These are phyloP conservation scores for Acanthisitta chloris DNA, from an alignment of 2,113 vertebrate species.

Conservation along the genomic window DNA sequence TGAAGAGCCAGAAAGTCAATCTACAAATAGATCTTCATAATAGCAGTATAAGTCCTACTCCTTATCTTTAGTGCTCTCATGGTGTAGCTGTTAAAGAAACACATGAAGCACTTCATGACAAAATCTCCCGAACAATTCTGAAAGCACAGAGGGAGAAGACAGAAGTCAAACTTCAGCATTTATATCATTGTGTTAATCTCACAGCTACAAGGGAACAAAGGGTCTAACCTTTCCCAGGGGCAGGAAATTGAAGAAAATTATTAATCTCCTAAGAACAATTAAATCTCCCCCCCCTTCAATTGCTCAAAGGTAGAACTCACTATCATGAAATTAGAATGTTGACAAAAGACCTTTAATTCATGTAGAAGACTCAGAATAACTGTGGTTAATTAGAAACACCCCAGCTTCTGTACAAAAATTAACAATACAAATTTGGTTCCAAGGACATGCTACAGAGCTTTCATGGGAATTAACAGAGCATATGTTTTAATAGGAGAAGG, in stretches of 20 bases:
- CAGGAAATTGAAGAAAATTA: neutral
- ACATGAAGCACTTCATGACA: neutral
- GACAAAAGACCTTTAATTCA: neutral
- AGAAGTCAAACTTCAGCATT: neutral
- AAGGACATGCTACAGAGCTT: neutral
- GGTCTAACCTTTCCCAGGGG: neutral
- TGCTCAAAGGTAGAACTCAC: neutral
- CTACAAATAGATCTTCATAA: neutral
- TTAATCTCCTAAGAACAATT: neutral
- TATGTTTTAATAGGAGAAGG: neutral
- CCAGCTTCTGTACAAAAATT: neutral
- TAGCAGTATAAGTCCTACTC: neutral
- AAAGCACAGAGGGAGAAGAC: neutral
- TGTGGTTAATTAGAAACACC: neutral
- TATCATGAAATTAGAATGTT: neutral
- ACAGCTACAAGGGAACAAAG: neutral
- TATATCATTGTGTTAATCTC: neutral
- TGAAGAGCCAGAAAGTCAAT: neutral
- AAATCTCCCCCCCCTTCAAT: rapidly evolving
- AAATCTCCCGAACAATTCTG: neutral
- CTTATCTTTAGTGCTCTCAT: neutral
- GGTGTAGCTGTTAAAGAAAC: neutral
- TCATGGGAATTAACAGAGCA: neutral
- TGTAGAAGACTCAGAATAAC: neutral
- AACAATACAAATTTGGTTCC: neutral